These are phyloP conservation scores for Lycia hirtaria DNA, from an alignment of 2,888 invertebrate species.

Conservation along the genomic window DNA sequence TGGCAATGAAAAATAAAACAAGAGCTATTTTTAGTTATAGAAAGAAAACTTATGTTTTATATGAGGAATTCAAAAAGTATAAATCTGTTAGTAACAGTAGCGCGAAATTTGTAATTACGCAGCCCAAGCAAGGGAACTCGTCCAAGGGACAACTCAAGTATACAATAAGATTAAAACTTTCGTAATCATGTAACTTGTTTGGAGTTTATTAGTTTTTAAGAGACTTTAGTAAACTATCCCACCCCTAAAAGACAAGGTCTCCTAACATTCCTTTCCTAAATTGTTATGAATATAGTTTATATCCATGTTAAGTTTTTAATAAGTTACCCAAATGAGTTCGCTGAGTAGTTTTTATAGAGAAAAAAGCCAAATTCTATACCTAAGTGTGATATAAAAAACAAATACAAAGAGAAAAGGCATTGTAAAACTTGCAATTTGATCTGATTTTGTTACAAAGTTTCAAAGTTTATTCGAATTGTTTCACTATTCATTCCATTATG, in stretches of 20 bases:
- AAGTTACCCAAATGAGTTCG: constrained; percentile 66
- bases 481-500: constrained; percentile 71
- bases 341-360: constrained; percentile 60
- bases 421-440: constrained; percentile 67
- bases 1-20: constrained; percentile 72
- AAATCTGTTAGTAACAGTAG: constrained; percentile 62
- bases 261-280: constrained; percentile 62
- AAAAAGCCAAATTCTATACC: constrained; percentile 71
- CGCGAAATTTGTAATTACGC: constrained; percentile 74
- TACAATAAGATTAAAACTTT: constrained; percentile 76
- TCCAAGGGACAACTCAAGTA: constrained; percentile 72
- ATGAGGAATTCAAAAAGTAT: constrained; percentile 75
- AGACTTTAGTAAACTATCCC: constrained; percentile 45
- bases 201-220: constrained; percentile 34
- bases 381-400: constrained; percentile 71
- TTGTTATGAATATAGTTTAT: neutral
- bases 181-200: constrained; percentile 58
- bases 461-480: constrained; percentile 66
- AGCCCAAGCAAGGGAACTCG: constrained; percentile 61
- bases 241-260: constrained; percentile 57
- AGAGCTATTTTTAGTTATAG: constrained; percentile 73
- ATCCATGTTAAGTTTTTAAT: constrained; percentile 56
- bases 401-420: constrained; percentile 57
- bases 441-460: constrained; percentile 72
- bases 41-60: constrained; percentile 70